A percentile compares a stretch with the other conserved stretches of the same genome.
Conservation (phyloP, 1,140 invertebrate species). For the Streblospio benedicti region DNA sequence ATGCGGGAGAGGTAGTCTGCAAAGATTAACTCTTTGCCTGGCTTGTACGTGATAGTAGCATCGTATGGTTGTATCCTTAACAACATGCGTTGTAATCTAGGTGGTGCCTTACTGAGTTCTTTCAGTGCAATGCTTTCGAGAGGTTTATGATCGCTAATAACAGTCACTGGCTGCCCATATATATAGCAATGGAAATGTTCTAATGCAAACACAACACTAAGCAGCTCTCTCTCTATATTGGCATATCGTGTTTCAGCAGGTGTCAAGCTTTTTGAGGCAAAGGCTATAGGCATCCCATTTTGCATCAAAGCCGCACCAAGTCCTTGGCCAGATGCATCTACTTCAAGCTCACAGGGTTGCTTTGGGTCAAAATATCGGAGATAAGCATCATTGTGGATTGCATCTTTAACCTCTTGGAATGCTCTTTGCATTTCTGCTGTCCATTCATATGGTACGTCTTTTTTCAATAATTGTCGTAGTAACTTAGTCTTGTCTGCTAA, state of each 20-base stretch:
- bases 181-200: slow-evolving; percentile 8
- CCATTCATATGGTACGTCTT: neutral
- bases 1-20: slow-evolving; percentile 27
- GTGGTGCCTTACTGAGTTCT: slow-evolving; percentile 35
- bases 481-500: slow-evolving; percentile 3
- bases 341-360: neutral
- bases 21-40: slow-evolving; percentile 43
- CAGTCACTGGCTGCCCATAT: neutral
- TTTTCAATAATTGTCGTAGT: slow-evolving; percentile 2
- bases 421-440: neutral
- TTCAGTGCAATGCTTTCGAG: slow-evolving; percentile 44
- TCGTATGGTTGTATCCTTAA: slow-evolving; percentile 45
- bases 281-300: slow-evolving; percentile 1
- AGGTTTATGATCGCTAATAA: slow-evolving; percentile 18
- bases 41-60: slow-evolving; percentile 40
- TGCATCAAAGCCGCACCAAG: slow-evolving; percentile 32
- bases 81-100: slow-evolving; percentile 46
- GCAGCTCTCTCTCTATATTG: slow-evolving; percentile 7
- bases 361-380: neutral
- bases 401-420: neutral
- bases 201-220: neutral
- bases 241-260: neutral
- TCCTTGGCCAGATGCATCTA: slow-evolving; percentile 29
- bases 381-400: neutral
- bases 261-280: slow-evolving; percentile 6